Evolutionary conservation across 2,113 vertebrate genomes (phyloP), one percentile per base, ranked within the genome.

Genomic region (Pteropus alecto): DNA sequence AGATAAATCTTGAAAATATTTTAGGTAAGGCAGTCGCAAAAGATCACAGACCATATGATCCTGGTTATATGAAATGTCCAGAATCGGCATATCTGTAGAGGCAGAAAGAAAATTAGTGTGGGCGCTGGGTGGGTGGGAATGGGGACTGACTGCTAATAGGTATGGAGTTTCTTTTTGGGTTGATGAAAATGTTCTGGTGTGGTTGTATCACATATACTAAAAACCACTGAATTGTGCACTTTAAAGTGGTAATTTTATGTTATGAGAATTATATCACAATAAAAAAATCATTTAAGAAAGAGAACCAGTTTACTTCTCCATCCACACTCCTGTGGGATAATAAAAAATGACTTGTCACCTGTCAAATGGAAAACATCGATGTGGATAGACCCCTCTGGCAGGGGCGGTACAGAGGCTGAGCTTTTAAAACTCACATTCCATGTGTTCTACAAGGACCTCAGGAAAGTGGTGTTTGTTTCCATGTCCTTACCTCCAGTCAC

Each of bases 381-480:
- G 60, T 41, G 65, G 48, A 48, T 65, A 33, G 77, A 61, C 28
- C 76, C 51, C 43, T 18, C 21, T 13, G n/a, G 76, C n/a, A 7
- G 7, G 7, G 35, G 24, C 0, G 0, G 18, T 14, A 12, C 28
- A 63, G 61, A 85, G 73, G 65, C 73, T 67, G 33, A 93, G 71
- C 65, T 68, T 95, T 76, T 35, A 87, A 90, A 87, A 82, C 18
- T 82, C 79, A 21, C 48, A 9, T 78, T 88, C 46, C 41, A 54
- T 68, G 65, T 82, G 77, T 58, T 60, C 84, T 46, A 13, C 12
- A 35, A 71, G 33, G 73, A 90, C 90, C 46, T 93, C 33, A 9
- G 46, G 71, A 81, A 95, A 92, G 96, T 70, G 38, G 90, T 54
- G 35, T 93, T 96, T 90, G 92, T 91, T 96, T 86, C 94, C 28